Percentiles rank a stretch among this genome's conserved stretches.
phyloP scores from a whole-genome alignment of 2,113 vertebrate species.

The Hipposideros armiger region DNA sequence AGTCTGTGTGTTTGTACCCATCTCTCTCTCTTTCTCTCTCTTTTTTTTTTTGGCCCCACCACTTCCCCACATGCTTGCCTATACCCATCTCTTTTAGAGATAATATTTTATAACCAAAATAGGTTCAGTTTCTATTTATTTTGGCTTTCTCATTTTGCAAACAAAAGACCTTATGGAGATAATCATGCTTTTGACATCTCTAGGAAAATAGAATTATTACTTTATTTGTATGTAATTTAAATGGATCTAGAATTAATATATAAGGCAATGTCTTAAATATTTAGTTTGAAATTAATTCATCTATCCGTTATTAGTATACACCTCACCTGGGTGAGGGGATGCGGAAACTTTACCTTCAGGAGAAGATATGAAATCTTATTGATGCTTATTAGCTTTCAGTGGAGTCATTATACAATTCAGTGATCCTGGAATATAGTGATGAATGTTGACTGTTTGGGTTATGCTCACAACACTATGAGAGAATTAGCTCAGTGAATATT shows the following conservation, averaged over 20 bases:
- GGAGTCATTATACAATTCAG: not conserved
- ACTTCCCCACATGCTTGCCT: not conserved
- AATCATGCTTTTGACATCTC: constrained; percentile 1
- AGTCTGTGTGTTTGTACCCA: not conserved
- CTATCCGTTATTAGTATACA: not conserved
- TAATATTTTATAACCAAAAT: not conserved
- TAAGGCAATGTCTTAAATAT: not conserved
- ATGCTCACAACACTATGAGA: not conserved
- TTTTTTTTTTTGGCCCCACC: not conserved
- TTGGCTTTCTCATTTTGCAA: constrained; percentile 10
- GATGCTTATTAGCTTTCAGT: not conserved
- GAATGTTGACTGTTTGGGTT: not conserved
- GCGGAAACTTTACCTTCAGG: not conserved
- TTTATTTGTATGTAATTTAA: not conserved
- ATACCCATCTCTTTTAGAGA: not conserved
- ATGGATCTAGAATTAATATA: not conserved
- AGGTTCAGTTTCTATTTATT: not conserved
- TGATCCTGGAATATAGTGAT: not conserved
- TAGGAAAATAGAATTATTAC: not conserved
- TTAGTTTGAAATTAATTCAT: not conserved
- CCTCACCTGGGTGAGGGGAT: not conserved
- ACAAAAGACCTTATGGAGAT: not conserved
- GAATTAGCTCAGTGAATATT: not conserved
- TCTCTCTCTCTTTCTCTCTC: too few relatives aligned
- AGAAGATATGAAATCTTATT: not conserved